Evolutionary conservation across 1,140 invertebrate species (phyloP).

Genomic region (Pachyrhynchus sulphureomaculatus): DNA sequence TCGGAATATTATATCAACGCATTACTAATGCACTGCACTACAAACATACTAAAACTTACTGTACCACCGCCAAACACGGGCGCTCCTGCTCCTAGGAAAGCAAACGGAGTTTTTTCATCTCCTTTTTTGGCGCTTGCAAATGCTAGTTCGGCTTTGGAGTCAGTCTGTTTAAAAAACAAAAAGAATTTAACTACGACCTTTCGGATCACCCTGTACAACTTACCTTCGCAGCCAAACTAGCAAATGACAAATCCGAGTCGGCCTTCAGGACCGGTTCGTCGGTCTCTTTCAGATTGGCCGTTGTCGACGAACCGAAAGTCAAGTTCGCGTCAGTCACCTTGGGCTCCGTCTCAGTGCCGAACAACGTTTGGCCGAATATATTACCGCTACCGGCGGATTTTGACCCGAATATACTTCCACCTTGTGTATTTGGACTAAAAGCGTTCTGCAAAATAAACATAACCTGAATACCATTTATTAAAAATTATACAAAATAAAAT

Average conservation of each 20-base stretch:
- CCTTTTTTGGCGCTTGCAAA: background rate
- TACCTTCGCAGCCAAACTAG: slow-evolving; percentile 43
- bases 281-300: slow-evolving; percentile 33
- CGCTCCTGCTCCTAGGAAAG: slow-evolving; percentile 58
- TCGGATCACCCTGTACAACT: background rate
- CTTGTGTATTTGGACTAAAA: too few relatives aligned
- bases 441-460: too few relatives aligned
- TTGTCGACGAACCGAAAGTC: slow-evolving; percentile 31
- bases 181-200: too few relatives aligned
- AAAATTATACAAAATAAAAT: too few relatives aligned
- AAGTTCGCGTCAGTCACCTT: slow-evolving; percentile 23
- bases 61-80: slow-evolving; percentile 53
- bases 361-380: slow-evolving; percentile 22
- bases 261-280: slow-evolving; percentile 39
- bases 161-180: too few relatives aligned
- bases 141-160: background rate
- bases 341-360: slow-evolving; percentile 23
- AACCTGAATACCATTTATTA: too few relatives aligned
- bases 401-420: slow-evolving; percentile 16
- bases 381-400: slow-evolving; percentile 1
- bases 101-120: slow-evolving; percentile 36
- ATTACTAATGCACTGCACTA: too few relatives aligned
- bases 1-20: too few relatives aligned
- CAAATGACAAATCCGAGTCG: slow-evolving; percentile 48
- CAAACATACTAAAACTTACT: background rate